Percentiles rank a stretch among this genome's conserved stretches.
These are phyloP conservation scores for Morbakka virulenta DNA, from an alignment of 30 jellyfish, hydroid and myxozoan species.

Conservation along the genomic window DNA sequence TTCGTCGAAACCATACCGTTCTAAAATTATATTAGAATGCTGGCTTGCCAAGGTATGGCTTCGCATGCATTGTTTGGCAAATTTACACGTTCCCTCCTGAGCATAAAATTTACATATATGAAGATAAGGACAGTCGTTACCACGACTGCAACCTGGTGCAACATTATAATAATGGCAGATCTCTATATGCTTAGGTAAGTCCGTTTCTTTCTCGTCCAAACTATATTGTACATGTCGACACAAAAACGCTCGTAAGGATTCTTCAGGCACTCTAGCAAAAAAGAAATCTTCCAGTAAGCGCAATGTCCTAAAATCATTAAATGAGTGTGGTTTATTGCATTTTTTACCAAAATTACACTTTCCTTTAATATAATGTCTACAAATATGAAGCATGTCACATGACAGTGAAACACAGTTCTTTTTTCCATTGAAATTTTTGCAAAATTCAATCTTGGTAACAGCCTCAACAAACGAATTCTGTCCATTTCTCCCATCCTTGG, in stretches of 20 bases:
- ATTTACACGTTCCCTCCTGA: slow-evolving; percentile 86
- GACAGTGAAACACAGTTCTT: slow-evolving; percentile 55
- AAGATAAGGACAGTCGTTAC: slow-evolving; percentile 68
- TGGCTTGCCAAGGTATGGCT: slow-evolving; percentile 57
- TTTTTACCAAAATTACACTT: slow-evolving; percentile 92
- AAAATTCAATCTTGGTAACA: slow-evolving; percentile 70
- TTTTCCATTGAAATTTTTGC: slow-evolving; percentile 85
- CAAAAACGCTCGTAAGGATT: slow-evolving; percentile 55
- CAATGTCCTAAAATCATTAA: slow-evolving; percentile 56
- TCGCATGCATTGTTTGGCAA: slow-evolving; percentile 88
- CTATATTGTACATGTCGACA: slow-evolving; percentile 91
- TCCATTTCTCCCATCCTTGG: too few species aligned
- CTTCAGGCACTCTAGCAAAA: slow-evolving; percentile 56
- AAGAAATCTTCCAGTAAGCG: slow-evolving; percentile 46
- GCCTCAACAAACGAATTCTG: slow-evolving; percentile 64
- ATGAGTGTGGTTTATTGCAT: slow-evolving; percentile 97
- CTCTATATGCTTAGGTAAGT: slow-evolving; percentile 78
- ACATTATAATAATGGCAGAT: slow-evolving; percentile 89
- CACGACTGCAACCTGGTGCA: slow-evolving; percentile 93
- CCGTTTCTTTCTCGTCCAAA: slow-evolving; percentile 58
- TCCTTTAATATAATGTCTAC: slow-evolving; percentile 89
- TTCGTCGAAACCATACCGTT: slow-evolving; percentile 54
- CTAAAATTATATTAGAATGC: slow-evolving; percentile 53
- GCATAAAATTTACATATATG: slow-evolving; percentile 90
- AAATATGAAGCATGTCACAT: slow-evolving; percentile 79